These are phyloP conservation scores for Hedychridium roseum DNA, from an alignment of 2,888 invertebrate species.

Conservation along the genomic window DNA sequence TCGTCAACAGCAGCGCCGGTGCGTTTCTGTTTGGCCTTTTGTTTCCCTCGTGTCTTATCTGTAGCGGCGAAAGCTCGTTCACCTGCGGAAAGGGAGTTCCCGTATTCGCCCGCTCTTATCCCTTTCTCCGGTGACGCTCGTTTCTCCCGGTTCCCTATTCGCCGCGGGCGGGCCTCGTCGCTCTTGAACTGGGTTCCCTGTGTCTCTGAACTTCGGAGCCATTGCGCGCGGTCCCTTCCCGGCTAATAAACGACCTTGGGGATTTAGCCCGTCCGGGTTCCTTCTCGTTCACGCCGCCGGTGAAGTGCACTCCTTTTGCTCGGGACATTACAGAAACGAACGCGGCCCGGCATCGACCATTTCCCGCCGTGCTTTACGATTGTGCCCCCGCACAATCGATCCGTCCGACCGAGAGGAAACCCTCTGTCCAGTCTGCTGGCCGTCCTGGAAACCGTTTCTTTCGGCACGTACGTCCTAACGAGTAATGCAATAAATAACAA, in stretches of 20 bases:
- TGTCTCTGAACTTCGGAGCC: constrained; percentile 21
- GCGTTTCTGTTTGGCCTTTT: background rate
- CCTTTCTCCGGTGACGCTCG: background rate
- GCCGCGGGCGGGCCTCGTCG: background rate
- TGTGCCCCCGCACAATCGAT: no score
- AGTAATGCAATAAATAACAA: no score
- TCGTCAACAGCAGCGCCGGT: no score
- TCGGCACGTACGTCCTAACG: no score
- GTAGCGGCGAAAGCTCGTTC: no score
- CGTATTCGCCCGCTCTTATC: no score
- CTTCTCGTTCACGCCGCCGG: constrained; percentile 12
- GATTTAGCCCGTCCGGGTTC: constrained; percentile 28
- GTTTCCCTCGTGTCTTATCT: background rate
- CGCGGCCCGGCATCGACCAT: constrained; percentile 10
- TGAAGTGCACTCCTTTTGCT: constrained; percentile 17
- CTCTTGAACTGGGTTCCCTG: constrained; percentile 6
- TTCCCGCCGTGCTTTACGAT: constrained; percentile 3
- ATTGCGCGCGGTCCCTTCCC: constrained; percentile 18
- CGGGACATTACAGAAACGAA: constrained; percentile 25
- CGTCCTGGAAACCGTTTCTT: no score
- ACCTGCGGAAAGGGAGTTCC: no score
- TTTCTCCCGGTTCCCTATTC: background rate
- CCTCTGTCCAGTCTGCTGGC: no score
- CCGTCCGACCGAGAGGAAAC: no score
- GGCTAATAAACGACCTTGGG: constrained; percentile 39